Evolutionary conservation across 2,888 invertebrate species (phyloP).

Genomic region (Lasioglossum zephyrum): DNA sequence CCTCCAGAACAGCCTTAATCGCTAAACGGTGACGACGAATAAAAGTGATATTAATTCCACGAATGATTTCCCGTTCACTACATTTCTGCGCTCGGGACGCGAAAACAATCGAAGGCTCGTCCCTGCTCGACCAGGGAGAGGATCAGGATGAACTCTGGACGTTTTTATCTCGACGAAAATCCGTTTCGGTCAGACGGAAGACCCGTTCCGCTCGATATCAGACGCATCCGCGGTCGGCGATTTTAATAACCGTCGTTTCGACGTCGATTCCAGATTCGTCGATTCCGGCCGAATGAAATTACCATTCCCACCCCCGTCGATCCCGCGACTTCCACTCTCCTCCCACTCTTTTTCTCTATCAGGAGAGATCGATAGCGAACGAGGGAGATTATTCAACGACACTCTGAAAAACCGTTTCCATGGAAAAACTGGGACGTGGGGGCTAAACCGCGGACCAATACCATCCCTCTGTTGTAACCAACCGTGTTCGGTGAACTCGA

Average conservation of each 20-base stretch:
- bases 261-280: slow-evolving; percentile 21
- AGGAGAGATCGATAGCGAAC: slow-evolving; percentile 30
- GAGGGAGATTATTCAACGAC: slow-evolving; percentile 29
- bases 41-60: background rate
- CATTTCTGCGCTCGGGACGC: background rate
- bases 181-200: background rate
- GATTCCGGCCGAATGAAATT: slow-evolving; percentile 20
- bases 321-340: slow-evolving; percentile 10
- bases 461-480: slow-evolving; percentile 18
- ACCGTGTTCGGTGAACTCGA: background rate
- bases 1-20: background rate
- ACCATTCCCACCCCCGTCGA: slow-evolving; percentile 4
- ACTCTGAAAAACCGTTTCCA: slow-evolving; percentile 28
- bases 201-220: slow-evolving; percentile 9
- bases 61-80: background rate
- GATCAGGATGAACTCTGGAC: background rate
- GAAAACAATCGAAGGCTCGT: background rate
- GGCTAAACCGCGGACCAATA: background rate
- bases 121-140: background rate
- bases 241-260: slow-evolving; percentile 40
- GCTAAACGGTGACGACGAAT: background rate
- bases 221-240: background rate
- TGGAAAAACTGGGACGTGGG: slow-evolving; percentile 16
- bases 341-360: background rate
- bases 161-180: background rate